Evolutionary conservation across 2,888 invertebrate genomes (phyloP), one percentile per base, ranked within the genome.

Genomic region (Cryptus viduatorius): DNA sequence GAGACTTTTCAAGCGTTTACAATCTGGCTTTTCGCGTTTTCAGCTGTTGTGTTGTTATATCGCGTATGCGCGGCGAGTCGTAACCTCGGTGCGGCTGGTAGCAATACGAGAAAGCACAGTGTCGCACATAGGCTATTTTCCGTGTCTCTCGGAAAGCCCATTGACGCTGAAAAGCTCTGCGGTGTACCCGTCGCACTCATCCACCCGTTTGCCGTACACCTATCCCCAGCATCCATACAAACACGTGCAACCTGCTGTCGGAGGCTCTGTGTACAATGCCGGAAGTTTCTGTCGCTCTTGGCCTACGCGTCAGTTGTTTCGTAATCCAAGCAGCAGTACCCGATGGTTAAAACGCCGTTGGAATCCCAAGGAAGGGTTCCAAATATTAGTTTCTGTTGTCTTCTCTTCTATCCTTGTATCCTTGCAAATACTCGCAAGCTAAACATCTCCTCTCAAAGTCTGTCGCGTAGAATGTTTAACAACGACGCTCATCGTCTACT

Each of bases 151-250:
- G 29, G 56, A 67, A 65, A 65, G 56, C 44, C 67, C 65, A 73
- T 65, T 65, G 79, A 73, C 59, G 46, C 59, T 75, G 67, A 61
- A 78, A 80, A 68, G 68, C 68, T 59, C 61, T 48, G 68, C 12
- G 68, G 31, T 61, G 31, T 61, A 65, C 75, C 75, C n/a, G 29
- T 64, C 61, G 64, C 8, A 16, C 31, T 69, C 16, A 50, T 69
- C 69, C 69, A 59, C 31, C 24, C 59, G 59, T 14, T 24, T 31
- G 24, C 4, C 53, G 16, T 31, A 24, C 59, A 29, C 59, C 59
- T 59, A 14, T 56, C 19, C 42, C 19, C 16, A 16, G 44, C 48
- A 12, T 10, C 31, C 48, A 8, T 48, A 48, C 68, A 78, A 78
- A 69, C 78, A 78, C 56, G 59, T 37, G 16, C 65, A 71, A 53